These are phyloP conservation scores for Darevskia nairensis DNA, from an alignment of 2,797 vertebrate species.

Conservation along the genomic window DNA sequence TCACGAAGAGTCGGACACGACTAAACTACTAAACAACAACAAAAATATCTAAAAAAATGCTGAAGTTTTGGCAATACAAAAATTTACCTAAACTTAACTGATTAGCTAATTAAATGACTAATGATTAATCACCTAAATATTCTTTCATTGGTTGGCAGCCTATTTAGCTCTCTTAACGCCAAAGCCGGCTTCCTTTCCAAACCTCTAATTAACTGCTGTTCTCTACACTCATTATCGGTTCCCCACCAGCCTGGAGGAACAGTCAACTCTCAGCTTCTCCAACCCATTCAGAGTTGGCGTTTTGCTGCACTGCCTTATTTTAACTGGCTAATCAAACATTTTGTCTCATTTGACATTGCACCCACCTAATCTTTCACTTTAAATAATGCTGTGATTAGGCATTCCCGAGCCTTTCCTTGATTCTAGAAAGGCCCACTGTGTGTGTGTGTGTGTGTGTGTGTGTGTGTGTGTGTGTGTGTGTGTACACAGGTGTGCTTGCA, in stretches of 20 bases:
- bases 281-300: background rate
- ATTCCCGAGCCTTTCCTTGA: background rate
- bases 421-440: background rate
- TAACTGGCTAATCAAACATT: slow-evolving; percentile 34
- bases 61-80: background rate
- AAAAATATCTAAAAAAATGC: background rate
- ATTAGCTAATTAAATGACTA: background rate
- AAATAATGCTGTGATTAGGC: background rate
- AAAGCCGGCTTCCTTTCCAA: rapidly evolving
- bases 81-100: background rate
- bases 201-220: background rate
- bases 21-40: no score
- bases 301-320: background rate
- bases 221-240: background rate
- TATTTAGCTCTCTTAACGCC: background rate
- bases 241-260: slow-evolving; percentile 1
- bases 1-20: no score
- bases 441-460: background rate
- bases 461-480: no score
- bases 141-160: background rate
- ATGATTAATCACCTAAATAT: background rate
- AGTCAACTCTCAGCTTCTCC: background rate
- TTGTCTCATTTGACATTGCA: slow-evolving; percentile 20
- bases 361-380: slow-evolving; percentile 40
- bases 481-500: no score